A percentile compares a stretch with the other conserved stretches of the same genome.
phyloP scores from a whole-genome alignment of 2,113 vertebrate species.

The Rhadina sibilatrix region DNA sequence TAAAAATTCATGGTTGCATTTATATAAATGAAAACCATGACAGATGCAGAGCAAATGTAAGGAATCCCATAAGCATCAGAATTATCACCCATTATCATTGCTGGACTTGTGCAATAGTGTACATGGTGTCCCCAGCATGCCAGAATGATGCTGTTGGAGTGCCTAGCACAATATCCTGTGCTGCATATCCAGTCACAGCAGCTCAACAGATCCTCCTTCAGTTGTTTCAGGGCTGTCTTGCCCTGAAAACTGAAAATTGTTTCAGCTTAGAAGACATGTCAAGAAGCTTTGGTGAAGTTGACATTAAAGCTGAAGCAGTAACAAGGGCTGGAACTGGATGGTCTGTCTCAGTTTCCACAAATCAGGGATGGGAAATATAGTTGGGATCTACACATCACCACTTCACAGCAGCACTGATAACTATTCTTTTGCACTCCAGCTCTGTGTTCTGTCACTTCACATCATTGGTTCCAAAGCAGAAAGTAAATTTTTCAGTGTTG shows the following conservation, averaged over 20 bases:
- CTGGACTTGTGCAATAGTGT: background rate
- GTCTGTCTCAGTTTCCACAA: background rate
- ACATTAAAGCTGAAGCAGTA: background rate
- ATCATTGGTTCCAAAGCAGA: background rate
- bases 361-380: background rate
- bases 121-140: rapidly evolving
- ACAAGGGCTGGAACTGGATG: background rate
- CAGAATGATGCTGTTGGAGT: background rate
- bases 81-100: background rate
- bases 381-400: background rate
- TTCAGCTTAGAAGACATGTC: background rate
- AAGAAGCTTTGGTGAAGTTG: background rate
- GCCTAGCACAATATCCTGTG: background rate
- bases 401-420: background rate
- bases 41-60: background rate
- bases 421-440: background rate
- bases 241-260: background rate
- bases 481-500: background rate
- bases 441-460: background rate
- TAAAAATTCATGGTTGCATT: background rate
- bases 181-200: background rate
- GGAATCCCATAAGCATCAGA: background rate
- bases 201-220: background rate
- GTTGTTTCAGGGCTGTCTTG: background rate
- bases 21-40: background rate